Base-by-base conservation (phyloP, 2,113 vertebrate species). In the Nothocercus julius region DNA sequence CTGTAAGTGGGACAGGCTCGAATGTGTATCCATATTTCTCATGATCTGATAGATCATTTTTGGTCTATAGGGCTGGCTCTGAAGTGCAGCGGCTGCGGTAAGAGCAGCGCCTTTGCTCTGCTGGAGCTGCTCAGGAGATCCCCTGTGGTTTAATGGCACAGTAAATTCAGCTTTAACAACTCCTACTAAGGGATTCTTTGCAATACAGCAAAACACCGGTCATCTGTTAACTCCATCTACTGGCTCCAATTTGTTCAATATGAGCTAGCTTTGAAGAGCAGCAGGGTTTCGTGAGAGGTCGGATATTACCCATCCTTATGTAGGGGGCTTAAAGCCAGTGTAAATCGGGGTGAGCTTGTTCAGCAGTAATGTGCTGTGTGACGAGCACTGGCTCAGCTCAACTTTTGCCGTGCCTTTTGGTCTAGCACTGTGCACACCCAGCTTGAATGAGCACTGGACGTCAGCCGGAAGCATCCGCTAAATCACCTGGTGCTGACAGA, bases 401-500 rank as follows among this genome's bases (percentile, higher is more conserved):
- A 56, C 40, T 63, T 53, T 42, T 15, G 18, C 59, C 67, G 63
- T 21, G 61, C 85, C 0, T 0, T 83, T 91, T 49, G 49, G 40
- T 69, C 15, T 53, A 63, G 76, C 61, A 13, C 45, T 42, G 40
- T 19, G 13, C 58, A 18, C 32, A 9, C 36, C 68, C 19, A 34
- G n/a, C 42, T 32, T 78, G 77, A 88, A 38, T 22, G 61, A 90
- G 34, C 27, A 28, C 56, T 45, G 36, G 59, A 40, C 24, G 19
- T 11, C 51, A 83, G 82, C 64, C 69, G 78, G 64, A 69, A 74
- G 85, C 9, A 9, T 11, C 18, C 53, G 44, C 70, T 87, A 38
- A 88, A 92, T 96, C 89, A 75, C 53, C 69, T 75, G 54, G 44
- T 89, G 86, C 70, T 93, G 93, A 93, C 53, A 90, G 93, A 76